These are phyloP conservation scores for Brachyopa scutellaris DNA, from an alignment of 2,888 invertebrate genomes.

Conservation along the genomic window DNA sequence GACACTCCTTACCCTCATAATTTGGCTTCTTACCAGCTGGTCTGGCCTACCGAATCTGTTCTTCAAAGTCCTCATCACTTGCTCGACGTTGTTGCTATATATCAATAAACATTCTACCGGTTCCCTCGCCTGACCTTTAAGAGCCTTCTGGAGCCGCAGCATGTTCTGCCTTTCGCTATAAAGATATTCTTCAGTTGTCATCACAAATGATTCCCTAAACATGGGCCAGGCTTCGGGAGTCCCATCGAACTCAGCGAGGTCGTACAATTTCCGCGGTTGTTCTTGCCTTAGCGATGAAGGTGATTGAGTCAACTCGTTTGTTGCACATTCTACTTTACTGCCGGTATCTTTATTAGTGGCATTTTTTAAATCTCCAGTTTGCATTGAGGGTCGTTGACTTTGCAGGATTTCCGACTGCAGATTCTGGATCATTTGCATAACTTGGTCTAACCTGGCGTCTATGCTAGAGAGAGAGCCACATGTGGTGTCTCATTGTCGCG, in stretches of 20 bases:
- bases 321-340: not conserved
- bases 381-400: not conserved
- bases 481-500: not conserved
- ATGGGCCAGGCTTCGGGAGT: constrained; percentile 8
- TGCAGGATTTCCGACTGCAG: not conserved
- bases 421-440: too few relatives aligned
- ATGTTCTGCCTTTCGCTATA: constrained; percentile 4
- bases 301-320: not conserved
- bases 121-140: constrained; percentile 46
- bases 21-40: constrained; percentile 26
- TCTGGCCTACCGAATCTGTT: too few relatives aligned
- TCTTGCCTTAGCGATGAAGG: not conserved
- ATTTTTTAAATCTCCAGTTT: not conserved
- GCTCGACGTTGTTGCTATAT: constrained; percentile 6
- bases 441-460: too few relatives aligned
- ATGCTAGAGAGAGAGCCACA: not conserved
- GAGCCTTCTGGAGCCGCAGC: too few relatives aligned
- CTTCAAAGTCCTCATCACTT: not conserved
- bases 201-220: not conserved
- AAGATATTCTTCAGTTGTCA: not conserved
- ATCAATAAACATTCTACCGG: constrained; percentile 54
- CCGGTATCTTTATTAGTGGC: not conserved
- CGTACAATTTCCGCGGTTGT: not conserved
- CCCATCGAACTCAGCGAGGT: constrained; percentile 10
- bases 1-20: constrained; percentile 15